phyloP scores from a whole-genome alignment of 2,113 vertebrate genomes.

The Anhinga rufa region DNA sequence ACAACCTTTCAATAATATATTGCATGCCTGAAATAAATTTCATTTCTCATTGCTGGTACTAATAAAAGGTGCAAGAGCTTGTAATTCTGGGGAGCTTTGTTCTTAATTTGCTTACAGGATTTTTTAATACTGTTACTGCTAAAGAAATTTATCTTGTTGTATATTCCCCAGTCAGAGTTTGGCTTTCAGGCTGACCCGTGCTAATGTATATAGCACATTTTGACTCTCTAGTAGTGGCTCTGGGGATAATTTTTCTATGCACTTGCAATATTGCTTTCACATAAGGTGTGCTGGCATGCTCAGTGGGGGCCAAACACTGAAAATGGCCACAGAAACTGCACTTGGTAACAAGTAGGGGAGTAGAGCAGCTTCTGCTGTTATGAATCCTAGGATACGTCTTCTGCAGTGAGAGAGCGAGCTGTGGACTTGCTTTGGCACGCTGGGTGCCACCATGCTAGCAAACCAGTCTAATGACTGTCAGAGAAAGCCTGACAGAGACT shows the following conservation, averaged over 20 bases:
- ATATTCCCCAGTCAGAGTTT: neutral
- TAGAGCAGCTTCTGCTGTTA: neutral
- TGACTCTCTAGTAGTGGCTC: neutral
- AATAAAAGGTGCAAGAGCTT: neutral
- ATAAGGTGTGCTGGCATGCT: neutral
- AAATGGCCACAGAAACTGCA: neutral
- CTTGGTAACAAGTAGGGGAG: neutral
- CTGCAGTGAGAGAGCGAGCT: neutral
- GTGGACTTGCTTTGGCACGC: neutral
- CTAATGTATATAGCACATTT: neutral
- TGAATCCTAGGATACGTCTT: neutral
- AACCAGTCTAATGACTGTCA: neutral
- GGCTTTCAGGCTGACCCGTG: neutral
- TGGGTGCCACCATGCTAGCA: neutral
- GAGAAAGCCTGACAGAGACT: neutral
- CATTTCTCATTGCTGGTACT: neutral
- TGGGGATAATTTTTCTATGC: neutral
- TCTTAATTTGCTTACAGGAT: neutral
- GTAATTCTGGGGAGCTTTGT: neutral
- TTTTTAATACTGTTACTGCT: neutral
- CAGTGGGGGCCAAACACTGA: neutral
- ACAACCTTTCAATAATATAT: slow-evolving; percentile 45
- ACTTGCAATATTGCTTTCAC: neutral
- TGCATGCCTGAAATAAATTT: slow-evolving; percentile 3
- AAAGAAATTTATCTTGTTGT: neutral